A percentile compares a stretch with the other conserved stretches of the same genome.
phyloP scores from a whole-genome alignment of 2,888 invertebrate genomes.

The Eledona agricola region DNA sequence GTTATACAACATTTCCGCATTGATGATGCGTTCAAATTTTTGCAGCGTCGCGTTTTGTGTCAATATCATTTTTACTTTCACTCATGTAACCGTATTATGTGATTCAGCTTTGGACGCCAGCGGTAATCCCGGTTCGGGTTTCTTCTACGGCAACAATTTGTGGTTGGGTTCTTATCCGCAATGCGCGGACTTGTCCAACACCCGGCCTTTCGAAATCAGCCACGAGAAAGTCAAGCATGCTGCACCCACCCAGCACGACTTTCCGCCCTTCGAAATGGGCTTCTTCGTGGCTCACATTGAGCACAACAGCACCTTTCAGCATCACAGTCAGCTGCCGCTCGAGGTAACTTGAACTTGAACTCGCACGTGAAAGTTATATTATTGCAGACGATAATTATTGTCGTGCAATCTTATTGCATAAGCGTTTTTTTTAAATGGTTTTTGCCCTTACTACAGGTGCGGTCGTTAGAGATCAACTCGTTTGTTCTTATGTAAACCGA shows the following conservation, averaged over 20 bases:
- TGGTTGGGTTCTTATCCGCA: slow-evolving; percentile 68
- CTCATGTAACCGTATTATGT: slow-evolving; percentile 1
- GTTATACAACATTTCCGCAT: neutral
- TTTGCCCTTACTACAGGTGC: slow-evolving; percentile 4
- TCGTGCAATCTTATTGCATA: no score
- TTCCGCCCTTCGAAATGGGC: slow-evolving; percentile 58
- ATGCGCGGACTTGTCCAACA: slow-evolving; percentile 62
- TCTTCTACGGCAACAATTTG: slow-evolving; percentile 68
- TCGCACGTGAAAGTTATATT: slow-evolving; percentile 9
- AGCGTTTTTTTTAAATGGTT: slow-evolving; percentile 20
- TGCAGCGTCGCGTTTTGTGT: no score
- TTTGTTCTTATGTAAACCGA: no score
- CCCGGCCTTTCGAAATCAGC: slow-evolving; percentile 50
- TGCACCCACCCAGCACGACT: slow-evolving; percentile 56
- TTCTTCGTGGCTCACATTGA: slow-evolving; percentile 59
- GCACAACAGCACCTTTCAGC: slow-evolving; percentile 62
- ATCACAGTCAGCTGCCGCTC: slow-evolving; percentile 57
- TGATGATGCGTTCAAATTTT: no score
- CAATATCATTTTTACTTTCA: slow-evolving; percentile 3
- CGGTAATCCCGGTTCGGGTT: slow-evolving; percentile 66
- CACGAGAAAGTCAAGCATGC: slow-evolving; percentile 47
- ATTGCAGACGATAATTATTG: slow-evolving; percentile 24
- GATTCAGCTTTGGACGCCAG: slow-evolving; percentile 67
- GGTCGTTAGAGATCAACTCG: no score
- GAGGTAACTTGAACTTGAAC: slow-evolving; percentile 57